Conservation (phyloP, 1,140 invertebrate genomes). For the Hylaeus anthracinus region DNA sequence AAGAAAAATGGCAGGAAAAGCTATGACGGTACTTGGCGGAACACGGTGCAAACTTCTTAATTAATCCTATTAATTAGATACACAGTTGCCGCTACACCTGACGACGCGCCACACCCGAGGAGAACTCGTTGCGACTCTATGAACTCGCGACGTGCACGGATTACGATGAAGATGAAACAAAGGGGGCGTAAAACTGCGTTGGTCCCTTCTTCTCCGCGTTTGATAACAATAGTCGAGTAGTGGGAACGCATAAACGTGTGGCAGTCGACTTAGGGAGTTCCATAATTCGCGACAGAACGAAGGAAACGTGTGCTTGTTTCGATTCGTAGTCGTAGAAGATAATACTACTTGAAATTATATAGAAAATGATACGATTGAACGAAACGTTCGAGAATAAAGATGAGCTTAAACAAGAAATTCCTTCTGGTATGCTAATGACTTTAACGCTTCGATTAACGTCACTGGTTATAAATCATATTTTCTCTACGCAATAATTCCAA, state of each 20-base stretch:
- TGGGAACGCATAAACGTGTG: background rate
- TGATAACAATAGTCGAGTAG: background rate
- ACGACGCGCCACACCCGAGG: conserved; percentile 42
- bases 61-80: conserved; percentile 73
- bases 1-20: conserved; percentile 58
- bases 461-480: too few species aligned
- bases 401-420: too few species aligned
- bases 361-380: too few species aligned
- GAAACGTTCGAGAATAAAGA: too few species aligned
- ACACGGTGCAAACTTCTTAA: conserved; percentile 65
- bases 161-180: conserved; percentile 22
- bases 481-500: too few species aligned
- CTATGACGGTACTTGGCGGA: conserved; percentile 27
- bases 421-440: too few species aligned
- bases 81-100: conserved; percentile 57
- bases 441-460: too few species aligned
- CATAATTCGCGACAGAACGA: too few species aligned
- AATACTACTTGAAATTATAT: too few species aligned
- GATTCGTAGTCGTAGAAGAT: too few species aligned
- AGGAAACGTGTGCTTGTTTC: too few species aligned
- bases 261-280: background rate
- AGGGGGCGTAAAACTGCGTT: background rate
- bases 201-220: background rate
- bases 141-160: conserved; percentile 33
- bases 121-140: conserved; percentile 42